Evolutionary conservation across 2,797 vertebrate genomes (phyloP), one percentile per base, ranked within the genome.

Genomic region (Poeciliopsis paucimaculata): DNA sequence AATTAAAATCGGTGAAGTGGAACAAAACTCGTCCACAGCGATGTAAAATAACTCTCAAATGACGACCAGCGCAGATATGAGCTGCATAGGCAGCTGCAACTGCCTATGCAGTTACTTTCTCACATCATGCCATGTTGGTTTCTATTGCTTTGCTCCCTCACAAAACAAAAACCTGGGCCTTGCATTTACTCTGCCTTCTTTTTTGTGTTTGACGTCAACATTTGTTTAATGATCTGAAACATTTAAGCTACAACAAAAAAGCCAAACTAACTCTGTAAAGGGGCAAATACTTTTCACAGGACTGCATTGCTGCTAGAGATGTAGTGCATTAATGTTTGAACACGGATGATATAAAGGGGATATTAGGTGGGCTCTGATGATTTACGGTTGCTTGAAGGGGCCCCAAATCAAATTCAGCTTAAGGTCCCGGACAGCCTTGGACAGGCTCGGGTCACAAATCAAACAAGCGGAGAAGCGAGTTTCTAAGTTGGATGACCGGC

Each of bases 401-500:
- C 41, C 68, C 26, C 12, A 45, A n/a, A 43, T 71, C 39, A 71
- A 46, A 71, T 28, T n/a, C 6, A 28, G n/a, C 12, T 71, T 45
- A 71, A 71, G 43, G 43, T 45, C 68, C 68, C 6, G 45, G 11
- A 28, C 36, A 64, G 62, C 62, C 16, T 64, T 43, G 11, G 23
- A 43, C 23, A 26, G 39, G 23, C 23, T 70, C 39, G 12, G 66
- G 15, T 70, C 23, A 70, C 66, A 43, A 70, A 43, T 43, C 66
- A 26, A 13, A 70, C 23, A n/a, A 70, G 23, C 5, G 36, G 39
- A 43, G 39, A 70, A 43, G 12, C 39, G 5, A 70, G 23, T 43
- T 43, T 43, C 66, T 6, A 28, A 28, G 6, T 28, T 45, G 13
- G 66, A 75, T 81, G 73, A 73, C 46, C 7, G 74, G 68, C 55